These are phyloP conservation scores for Turritopsis rubra DNA, from an alignment of 30 jellyfish, hydroid and myxozoan genomes.

Conservation along the genomic window DNA sequence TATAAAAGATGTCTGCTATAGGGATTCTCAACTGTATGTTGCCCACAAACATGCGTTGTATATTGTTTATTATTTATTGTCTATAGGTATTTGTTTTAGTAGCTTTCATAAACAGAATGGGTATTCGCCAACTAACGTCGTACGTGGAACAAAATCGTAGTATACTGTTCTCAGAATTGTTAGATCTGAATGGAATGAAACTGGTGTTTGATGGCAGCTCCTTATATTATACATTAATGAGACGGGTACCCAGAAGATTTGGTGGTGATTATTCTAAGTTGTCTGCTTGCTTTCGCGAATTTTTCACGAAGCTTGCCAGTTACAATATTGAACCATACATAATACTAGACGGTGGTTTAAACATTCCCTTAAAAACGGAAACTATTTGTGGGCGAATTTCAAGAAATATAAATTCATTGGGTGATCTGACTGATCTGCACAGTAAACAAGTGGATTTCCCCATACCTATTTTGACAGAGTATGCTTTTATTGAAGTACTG, in stretches of 20 bases:
- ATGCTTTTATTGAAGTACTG: slow-evolving; percentile 23
- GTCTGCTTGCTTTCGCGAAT: background rate
- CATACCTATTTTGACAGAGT: slow-evolving; percentile 7
- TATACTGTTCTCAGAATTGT: background rate
- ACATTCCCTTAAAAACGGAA: background rate
- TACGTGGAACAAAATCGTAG: background rate
- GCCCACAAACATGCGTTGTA: too few relatives aligned
- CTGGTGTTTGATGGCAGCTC: background rate
- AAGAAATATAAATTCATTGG: background rate
- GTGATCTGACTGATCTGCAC: background rate
- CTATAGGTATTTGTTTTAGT: too few relatives aligned
- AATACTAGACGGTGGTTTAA: background rate
- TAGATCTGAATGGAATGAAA: slow-evolving; percentile 7
- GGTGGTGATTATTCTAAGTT: slow-evolving; percentile 4
- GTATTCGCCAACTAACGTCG: background rate
- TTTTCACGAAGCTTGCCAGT: background rate
- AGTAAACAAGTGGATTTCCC: background rate
- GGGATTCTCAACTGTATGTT: too few relatives aligned
- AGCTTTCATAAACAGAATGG: background rate
- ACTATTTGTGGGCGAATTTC: background rate
- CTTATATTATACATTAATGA: background rate
- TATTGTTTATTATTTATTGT: too few relatives aligned
- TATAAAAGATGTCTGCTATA: too few relatives aligned
- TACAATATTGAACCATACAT: background rate
- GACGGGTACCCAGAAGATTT: background rate